A percentile compares a stretch with the other conserved stretches of the same genome.
These are phyloP conservation scores for Aphelinus atriplicis DNA, from an alignment of 1,140 invertebrate species.

Conservation along the genomic window DNA sequence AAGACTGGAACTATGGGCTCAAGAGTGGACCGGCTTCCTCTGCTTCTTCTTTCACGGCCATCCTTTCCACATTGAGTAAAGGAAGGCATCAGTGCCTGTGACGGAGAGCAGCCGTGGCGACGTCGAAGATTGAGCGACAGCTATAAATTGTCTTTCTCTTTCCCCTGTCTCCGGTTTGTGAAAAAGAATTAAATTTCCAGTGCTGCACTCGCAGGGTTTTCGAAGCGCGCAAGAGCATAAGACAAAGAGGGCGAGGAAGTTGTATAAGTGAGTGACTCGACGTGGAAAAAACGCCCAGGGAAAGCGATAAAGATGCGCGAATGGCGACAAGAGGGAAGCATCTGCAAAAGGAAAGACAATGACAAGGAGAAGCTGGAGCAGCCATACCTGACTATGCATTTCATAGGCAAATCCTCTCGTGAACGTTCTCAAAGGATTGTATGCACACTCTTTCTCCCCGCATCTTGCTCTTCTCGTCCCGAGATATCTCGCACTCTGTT, in stretches of 20 bases:
- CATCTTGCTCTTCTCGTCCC: no score
- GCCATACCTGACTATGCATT: constrained; percentile 11
- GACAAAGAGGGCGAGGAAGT: constrained; percentile 18
- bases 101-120: constrained; percentile 7
- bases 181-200: constrained; percentile 20
- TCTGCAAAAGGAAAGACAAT: background rate
- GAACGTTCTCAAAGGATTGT: constrained; percentile 34
- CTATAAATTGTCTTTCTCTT: constrained; percentile 21
- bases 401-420: constrained; percentile 34
- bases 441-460: no score
- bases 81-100: background rate
- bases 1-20: background rate
- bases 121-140: constrained; percentile 15
- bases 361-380: constrained; percentile 22
- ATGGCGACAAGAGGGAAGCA: background rate
- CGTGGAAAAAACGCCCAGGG: background rate
- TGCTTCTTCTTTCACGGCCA: background rate
- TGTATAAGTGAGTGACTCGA: constrained; percentile 1
- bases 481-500: no score
- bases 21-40: background rate
- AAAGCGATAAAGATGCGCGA: constrained; percentile 18
- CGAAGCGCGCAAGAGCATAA: background rate
- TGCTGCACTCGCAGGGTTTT: background rate
- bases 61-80: background rate
- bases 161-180: background rate